Base-by-base conservation (phyloP, 2,113 vertebrate genomes). In the Antigone vipio region DNA sequence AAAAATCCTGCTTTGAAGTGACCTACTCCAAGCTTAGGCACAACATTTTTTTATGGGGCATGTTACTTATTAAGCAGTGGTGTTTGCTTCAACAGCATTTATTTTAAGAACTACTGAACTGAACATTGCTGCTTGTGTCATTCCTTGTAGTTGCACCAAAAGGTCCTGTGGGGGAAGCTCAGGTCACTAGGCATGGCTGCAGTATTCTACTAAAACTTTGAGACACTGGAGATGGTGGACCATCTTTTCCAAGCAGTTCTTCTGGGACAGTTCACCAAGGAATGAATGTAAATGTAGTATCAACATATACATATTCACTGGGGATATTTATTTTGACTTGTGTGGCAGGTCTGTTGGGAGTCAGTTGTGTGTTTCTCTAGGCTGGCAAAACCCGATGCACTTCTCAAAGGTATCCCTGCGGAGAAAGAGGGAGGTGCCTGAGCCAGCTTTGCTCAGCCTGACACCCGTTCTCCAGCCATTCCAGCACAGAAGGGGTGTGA, bases 51-150 rank as follows among this genome's bases (percentile, higher is more conserved):
- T 20, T 40, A 34, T 58, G 74, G 14, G 22, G 5, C 4, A 3
- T 1, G 2, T 67, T 85, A 17, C 24, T 21, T 59, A 0, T 40
- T 34, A 22, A 24, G 12, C 17, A 56, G 29, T 56, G 17, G 15
- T 0, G 0, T 47, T 40, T 75, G 30, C 38, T 66, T 66, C 23
- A n/a, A 27, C 15, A 69, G 22, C 10, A 30, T 15, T 71, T 34
- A 6, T 79, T 53, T 47, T 59, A 27, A 1, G 5, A 55, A 11
- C 34, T 59, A 5, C 40, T 68, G 63, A 84, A 87, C 59, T 64
- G 8, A 78, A 14, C 0, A 0, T 34, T 80, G 23, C 38, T 49
- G 52, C 30, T 80, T 53, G 18, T 45, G 30, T 16, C 1, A 2
- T 49, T 91, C 12, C 42, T 23, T 67, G 53, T 21, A 40, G 64